phyloP scores from a whole-genome alignment of 2,797 vertebrate species.

The Tokudaia tokunoshimensis region DNA sequence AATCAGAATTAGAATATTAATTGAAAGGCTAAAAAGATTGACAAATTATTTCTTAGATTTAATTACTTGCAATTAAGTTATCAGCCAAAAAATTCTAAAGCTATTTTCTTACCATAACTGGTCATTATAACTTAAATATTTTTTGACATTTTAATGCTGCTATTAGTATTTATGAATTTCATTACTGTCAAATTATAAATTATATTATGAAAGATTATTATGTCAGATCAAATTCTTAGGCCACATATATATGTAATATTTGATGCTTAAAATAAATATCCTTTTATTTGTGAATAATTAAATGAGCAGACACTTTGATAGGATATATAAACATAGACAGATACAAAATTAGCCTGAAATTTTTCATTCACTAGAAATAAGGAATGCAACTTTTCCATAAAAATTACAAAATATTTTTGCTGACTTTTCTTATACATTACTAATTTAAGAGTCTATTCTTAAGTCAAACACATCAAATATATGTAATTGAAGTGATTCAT shows the following conservation, averaged over 20 bases:
- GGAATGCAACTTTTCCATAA: constrained; percentile 64
- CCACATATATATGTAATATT: constrained; percentile 76
- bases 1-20: constrained; percentile 71
- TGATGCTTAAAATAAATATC: constrained; percentile 76
- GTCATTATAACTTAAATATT: constrained; percentile 64
- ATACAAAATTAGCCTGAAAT: constrained; percentile 41
- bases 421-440: constrained; percentile 20
- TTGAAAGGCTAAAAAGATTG: constrained; percentile 72
- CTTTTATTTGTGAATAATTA: constrained; percentile 78
- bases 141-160: constrained; percentile 51
- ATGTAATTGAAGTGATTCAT: constrained; percentile 69
- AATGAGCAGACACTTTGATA: constrained; percentile 50
- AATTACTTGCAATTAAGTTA: constrained; percentile 72
- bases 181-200: constrained; percentile 77
- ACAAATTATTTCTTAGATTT: constrained; percentile 67
- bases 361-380: constrained; percentile 62
- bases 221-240: constrained; percentile 67
- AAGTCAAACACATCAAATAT: constrained; percentile 46
- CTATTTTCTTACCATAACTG: constrained; percentile 63
- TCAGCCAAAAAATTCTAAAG: constrained; percentile 61
- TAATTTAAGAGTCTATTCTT: constrained; percentile 39
- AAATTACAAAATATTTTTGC: not conserved
- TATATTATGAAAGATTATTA: constrained; percentile 75
- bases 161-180: constrained; percentile 78
- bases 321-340: constrained; percentile 75